These are phyloP conservation scores for Parnassius smintheus DNA, from an alignment of 2,888 invertebrate genomes.

Conservation along the genomic window DNA sequence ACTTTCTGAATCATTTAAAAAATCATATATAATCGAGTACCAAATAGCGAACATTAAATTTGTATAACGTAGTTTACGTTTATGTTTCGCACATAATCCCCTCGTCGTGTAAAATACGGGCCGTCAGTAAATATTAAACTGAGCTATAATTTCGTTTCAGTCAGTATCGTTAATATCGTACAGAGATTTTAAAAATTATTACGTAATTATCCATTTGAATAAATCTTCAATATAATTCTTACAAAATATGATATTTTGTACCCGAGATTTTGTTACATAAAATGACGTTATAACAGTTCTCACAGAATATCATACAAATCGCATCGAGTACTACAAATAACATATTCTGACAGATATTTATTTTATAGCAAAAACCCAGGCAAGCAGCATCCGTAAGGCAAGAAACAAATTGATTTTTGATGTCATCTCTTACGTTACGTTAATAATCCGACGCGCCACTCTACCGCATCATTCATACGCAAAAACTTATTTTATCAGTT, in stretches of 20 bases:
- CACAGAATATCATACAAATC: slow-evolving; percentile 23
- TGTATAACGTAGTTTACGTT: slow-evolving; percentile 53
- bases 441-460: slow-evolving; percentile 51
- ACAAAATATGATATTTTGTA: too few species aligned
- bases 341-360: slow-evolving; percentile 43
- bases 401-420: slow-evolving; percentile 73
- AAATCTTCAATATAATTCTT: too few species aligned
- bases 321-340: slow-evolving; percentile 51
- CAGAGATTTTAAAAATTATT: slow-evolving; percentile 71
- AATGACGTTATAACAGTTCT: too few species aligned
- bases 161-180: slow-evolving; percentile 69
- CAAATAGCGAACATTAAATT: slow-evolving; percentile 66
- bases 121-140: slow-evolving; percentile 73
- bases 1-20: slow-evolving; percentile 50
- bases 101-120: slow-evolving; percentile 68
- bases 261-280: too few species aligned
- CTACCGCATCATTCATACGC: slow-evolving; percentile 44
- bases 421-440: slow-evolving; percentile 51
- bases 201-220: slow-evolving; percentile 29
- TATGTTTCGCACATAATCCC: slow-evolving; percentile 69
- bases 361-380: slow-evolving; percentile 45
- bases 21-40: slow-evolving; percentile 59
- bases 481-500: slow-evolving; percentile 49
- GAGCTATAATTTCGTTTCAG: slow-evolving; percentile 63
- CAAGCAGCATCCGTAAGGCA: slow-evolving; percentile 42